Conservation (phyloP, 2,888 invertebrate genomes). For the Acleris sparsana region DNA sequence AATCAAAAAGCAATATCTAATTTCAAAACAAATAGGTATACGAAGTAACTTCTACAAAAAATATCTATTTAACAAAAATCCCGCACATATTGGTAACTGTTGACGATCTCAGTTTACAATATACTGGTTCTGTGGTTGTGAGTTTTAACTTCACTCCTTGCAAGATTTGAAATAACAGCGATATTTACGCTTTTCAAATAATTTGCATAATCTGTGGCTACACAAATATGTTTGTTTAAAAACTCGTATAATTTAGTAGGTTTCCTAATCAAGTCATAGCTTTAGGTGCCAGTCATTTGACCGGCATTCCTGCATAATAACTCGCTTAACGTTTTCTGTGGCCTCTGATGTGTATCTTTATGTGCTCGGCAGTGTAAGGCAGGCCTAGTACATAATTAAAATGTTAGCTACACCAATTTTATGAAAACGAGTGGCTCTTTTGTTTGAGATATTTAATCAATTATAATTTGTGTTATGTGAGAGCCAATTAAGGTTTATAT, state of each 20-base stretch:
- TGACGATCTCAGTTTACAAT: no score
- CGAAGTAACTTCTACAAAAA: no score
- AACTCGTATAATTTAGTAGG: constrained; percentile 11
- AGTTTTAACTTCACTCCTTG: no score
- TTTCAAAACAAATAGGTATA: no score
- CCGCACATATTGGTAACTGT: no score
- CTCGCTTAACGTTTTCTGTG: background rate
- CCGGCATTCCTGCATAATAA: constrained; percentile 19
- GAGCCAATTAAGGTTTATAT: no score
- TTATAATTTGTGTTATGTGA: background rate
- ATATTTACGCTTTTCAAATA: background rate
- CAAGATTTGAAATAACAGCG: no score
- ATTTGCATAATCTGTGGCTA: background rate
- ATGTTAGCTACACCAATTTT: constrained; percentile 4
- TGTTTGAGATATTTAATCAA: constrained; percentile 1
- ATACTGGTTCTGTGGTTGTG: no score
- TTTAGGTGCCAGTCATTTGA: constrained; percentile 14
- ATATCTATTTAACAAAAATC: no score
- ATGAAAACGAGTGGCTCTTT: constrained; percentile 5
- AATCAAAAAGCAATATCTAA: no score
- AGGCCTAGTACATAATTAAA: constrained; percentile 3
- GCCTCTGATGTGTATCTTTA: constrained; percentile 13
- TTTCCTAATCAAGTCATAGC: constrained; percentile 12
- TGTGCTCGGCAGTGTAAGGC: background rate
- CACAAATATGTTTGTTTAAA: constrained; percentile 6